phyloP scores from a whole-genome alignment of 2,888 invertebrate species.

The Pheosia tremula region DNA sequence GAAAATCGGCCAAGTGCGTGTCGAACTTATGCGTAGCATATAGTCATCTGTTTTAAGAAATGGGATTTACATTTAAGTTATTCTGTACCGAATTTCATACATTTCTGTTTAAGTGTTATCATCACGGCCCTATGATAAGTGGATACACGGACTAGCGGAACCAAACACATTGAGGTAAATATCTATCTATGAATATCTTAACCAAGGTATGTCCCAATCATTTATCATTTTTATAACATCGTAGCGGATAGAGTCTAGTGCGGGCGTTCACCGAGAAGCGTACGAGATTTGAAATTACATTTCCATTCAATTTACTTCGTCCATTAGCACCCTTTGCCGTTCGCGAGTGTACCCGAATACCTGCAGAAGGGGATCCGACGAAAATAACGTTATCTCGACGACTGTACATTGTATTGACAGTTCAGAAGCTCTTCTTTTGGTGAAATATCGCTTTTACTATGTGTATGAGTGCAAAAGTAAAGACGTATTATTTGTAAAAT shows the following conservation, averaged over 20 bases:
- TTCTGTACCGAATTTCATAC: too few relatives aligned
- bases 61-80: too few relatives aligned
- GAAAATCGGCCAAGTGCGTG: too few relatives aligned
- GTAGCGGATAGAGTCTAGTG: conserved; percentile 10
- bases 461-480: conserved; percentile 13
- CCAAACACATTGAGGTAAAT: too few relatives aligned
- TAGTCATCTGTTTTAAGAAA: too few relatives aligned
- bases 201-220: too few relatives aligned
- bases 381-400: conserved; percentile 35
- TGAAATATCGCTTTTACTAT: conserved; percentile 18
- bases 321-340: conserved; percentile 55
- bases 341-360: conserved; percentile 25
- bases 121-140: too few relatives aligned
- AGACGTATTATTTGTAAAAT: too few relatives aligned
- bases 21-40: too few relatives aligned
- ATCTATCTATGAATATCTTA: too few relatives aligned
- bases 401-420: conserved; percentile 13
- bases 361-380: conserved; percentile 9
- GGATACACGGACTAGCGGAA: too few relatives aligned
- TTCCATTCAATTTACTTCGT: conserved; percentile 55
- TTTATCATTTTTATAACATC: not conserved
- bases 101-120: too few relatives aligned
- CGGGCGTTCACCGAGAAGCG: conserved; percentile 16
- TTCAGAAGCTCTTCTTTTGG: conserved; percentile 8
- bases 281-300: conserved; percentile 56